A percentile compares a stretch with the other conserved stretches of the same genome.
Conservation (phyloP, 1,140 invertebrate genomes). For the Chrysomallon squamiferum region DNA sequence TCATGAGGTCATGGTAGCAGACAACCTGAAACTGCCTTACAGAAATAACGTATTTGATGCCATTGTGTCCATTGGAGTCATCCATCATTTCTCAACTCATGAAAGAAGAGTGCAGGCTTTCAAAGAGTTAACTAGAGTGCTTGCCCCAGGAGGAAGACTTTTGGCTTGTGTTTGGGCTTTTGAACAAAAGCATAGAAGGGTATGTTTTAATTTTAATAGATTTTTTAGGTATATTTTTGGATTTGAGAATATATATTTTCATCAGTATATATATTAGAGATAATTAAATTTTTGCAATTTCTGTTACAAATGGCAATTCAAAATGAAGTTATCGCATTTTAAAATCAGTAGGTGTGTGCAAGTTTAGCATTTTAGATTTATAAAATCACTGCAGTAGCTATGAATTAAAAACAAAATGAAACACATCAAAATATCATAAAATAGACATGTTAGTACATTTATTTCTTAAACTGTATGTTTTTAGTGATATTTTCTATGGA, state of each 20-base stretch:
- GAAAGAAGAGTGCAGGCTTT: slow-evolving; percentile 87
- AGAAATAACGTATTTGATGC: slow-evolving; percentile 93
- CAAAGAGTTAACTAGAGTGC: slow-evolving; percentile 83
- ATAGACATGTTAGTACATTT: too few relatives aligned
- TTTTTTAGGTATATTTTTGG: too few relatives aligned
- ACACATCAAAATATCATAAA: too few relatives aligned
- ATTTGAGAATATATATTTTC: background rate
- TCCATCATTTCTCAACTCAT: slow-evolving; percentile 93
- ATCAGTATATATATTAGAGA: background rate
- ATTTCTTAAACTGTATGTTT: too few relatives aligned
- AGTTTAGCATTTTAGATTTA: too few relatives aligned
- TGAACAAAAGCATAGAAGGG: slow-evolving; percentile 89
- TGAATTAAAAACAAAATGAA: too few relatives aligned
- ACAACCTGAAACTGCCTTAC: slow-evolving; percentile 89
- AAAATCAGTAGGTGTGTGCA: too few relatives aligned
- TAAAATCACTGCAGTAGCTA: too few relatives aligned
- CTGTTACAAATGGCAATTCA: too few relatives aligned
- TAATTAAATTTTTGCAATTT: background rate
- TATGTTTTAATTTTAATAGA: slow-evolving; percentile 51
- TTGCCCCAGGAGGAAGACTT: slow-evolving; percentile 88
- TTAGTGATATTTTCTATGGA: too few relatives aligned
- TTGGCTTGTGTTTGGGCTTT: slow-evolving; percentile 96
- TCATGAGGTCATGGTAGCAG: slow-evolving; percentile 80
- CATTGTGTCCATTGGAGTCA: slow-evolving; percentile 90
- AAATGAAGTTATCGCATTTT: background rate